Evolutionary conservation across 2,113 vertebrate species (phyloP).

Genomic region (Prietella phreatophila): DNA sequence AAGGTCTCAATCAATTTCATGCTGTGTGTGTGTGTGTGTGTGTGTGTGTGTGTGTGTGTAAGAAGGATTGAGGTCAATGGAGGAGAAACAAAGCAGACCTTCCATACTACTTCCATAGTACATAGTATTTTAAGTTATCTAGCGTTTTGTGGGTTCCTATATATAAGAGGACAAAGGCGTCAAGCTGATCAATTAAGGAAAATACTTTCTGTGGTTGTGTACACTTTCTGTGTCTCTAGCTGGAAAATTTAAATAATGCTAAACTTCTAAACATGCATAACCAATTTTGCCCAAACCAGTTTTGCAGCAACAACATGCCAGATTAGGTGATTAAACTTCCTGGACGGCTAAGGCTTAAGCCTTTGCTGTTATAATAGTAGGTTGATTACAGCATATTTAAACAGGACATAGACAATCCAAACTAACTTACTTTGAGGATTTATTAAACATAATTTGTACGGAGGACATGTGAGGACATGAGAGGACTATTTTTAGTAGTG

Average conservation of each 20-base stretch:
- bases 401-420: not conserved
- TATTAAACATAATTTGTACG: not conserved
- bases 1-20: too few species aligned
- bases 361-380: not conserved
- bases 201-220: not conserved
- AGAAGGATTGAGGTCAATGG: not conserved
- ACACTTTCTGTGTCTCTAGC: not conserved
- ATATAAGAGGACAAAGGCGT: not conserved
- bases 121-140: not conserved
- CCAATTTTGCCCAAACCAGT: not conserved
- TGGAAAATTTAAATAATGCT: not conserved
- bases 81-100: not conserved
- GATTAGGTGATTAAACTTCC: not conserved
- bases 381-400: not conserved
- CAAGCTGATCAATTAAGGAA: not conserved
- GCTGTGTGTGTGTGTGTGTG: not conserved
- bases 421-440: not conserved
- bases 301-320: not conserved
- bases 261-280: not conserved
- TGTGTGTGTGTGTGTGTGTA: conserved; percentile 5
- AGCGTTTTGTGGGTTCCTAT: not conserved
- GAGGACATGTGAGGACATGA: not conserved
- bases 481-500: not conserved
- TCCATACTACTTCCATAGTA: not conserved
- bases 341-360: not conserved